These are phyloP conservation scores for Hypsopygia costalis DNA, from an alignment of 2,888 invertebrate genomes.

Conservation along the genomic window DNA sequence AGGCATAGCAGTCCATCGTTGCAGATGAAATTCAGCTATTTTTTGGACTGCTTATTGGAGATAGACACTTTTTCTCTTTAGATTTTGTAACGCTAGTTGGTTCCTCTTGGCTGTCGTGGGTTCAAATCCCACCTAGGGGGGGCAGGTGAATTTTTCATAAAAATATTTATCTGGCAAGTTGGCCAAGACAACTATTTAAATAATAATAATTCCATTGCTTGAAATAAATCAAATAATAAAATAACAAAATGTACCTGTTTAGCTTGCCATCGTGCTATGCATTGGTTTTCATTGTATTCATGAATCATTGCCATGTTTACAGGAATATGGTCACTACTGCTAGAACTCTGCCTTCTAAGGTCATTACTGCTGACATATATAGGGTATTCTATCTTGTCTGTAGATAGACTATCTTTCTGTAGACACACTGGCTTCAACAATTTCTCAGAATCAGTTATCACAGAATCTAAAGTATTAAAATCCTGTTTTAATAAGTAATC, in stretches of 20 bases:
- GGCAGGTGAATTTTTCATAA: too few species aligned
- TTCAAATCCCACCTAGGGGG: too few species aligned
- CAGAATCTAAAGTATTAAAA: conserved; percentile 51
- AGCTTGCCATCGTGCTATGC: conserved; percentile 82
- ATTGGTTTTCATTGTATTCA: conserved; percentile 54
- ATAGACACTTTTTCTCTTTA: conserved; percentile 26
- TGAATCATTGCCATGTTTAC: conserved; percentile 42
- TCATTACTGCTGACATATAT: conserved; percentile 42
- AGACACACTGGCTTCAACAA: conserved; percentile 30
- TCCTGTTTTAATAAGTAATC: conserved; percentile 63
- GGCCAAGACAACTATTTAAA: too few species aligned
- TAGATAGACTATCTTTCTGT: conserved; percentile 26
- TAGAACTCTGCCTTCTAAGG: conserved; percentile 22
- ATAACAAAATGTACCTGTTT: conserved; percentile 68
- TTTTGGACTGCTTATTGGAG: conserved; percentile 39
- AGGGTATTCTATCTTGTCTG: conserved; percentile 46
- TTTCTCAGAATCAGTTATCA: conserved; percentile 42
- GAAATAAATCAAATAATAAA: too few species aligned
- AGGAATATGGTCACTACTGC: conserved; percentile 24
- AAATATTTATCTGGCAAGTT: too few species aligned
- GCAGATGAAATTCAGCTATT: too few species aligned
- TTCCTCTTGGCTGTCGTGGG: conserved; percentile 2
- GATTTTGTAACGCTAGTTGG: conserved; percentile 13
- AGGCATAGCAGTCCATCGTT: too few species aligned
- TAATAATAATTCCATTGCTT: too few species aligned